Percentiles rank a stretch among this genome's conserved stretches.
Conservation (phyloP, 2,113 vertebrate genomes). For the human region GRCh38 chr18:56356501-56357000, state of each 20-base stretch:
- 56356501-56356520: not conserved
- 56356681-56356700: not conserved
- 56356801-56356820: not conserved
- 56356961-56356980: not conserved
- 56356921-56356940: constrained; percentile 24
- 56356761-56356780: not conserved
- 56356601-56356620: not conserved
- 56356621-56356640: not conserved
- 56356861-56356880: not conserved
- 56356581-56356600: not conserved
- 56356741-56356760: not conserved
- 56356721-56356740: not conserved
- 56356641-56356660: not conserved
- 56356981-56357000: not conserved
- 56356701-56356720: not conserved
- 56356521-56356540: not conserved
- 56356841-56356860: not conserved
- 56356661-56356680: not conserved
- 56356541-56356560: not conserved
- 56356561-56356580: not conserved
- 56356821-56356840: not conserved
- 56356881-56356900: not conserved
- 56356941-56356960: not conserved
- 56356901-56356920: not conserved
- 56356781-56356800: too few relatives aligned